phyloP scores from a whole-genome alignment of 2,113 vertebrate species.

The Boulengeromyrus knoepffleri region DNA sequence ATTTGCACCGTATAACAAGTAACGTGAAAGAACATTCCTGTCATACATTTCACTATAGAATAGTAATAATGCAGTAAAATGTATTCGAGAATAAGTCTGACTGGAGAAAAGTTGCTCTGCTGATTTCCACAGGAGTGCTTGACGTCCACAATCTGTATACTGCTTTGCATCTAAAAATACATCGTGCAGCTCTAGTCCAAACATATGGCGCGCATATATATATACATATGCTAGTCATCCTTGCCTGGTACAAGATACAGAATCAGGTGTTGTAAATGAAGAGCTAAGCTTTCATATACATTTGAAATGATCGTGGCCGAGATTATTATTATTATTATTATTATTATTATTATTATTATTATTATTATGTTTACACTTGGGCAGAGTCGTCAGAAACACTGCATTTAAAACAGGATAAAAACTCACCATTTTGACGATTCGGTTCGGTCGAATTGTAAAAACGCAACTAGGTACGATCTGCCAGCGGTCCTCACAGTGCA shows the following conservation, averaged over 20 bases:
- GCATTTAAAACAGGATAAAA: background rate
- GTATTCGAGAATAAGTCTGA: background rate
- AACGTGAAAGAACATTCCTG: background rate
- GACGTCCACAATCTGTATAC: background rate
- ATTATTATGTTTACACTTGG: background rate
- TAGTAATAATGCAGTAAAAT: background rate
- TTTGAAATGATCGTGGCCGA: background rate
- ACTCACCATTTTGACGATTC: slow-evolving; percentile 17
- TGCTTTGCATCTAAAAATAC: background rate
- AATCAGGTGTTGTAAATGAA: background rate
- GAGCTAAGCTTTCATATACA: background rate
- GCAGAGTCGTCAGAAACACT: background rate
- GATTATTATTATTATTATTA: background rate
- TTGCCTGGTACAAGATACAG: background rate
- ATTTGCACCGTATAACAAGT: background rate
- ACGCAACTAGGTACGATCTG: background rate
- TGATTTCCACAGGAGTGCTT: background rate
- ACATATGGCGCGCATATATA: background rate
- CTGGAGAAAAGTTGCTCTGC: background rate
- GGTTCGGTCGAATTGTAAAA: background rate
- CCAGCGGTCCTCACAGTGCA: slow-evolving; percentile 1
- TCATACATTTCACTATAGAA: background rate
- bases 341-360: background rate
- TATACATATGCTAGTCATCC: background rate
- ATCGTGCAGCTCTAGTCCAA: background rate